Conservation (phyloP, 2,888 invertebrate species). For the Thymelicus sylvestris region DNA sequence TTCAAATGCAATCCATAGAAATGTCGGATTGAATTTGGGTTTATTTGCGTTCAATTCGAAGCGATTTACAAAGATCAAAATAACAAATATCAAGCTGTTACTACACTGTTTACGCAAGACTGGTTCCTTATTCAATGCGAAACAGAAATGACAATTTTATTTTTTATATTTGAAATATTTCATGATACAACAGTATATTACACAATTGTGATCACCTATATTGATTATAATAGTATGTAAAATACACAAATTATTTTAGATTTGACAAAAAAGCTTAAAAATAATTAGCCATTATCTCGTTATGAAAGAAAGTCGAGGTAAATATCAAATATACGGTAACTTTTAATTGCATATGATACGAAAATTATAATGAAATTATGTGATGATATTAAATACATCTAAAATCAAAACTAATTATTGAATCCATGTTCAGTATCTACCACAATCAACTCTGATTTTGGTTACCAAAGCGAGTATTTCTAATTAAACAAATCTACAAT, state of each 20-base stretch:
- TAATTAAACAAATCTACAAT: not conserved
- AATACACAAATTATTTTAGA: too few relatives aligned
- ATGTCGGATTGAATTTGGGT: not conserved
- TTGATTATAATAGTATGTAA: too few relatives aligned
- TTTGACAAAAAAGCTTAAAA: too few relatives aligned
- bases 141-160: slow-evolving; percentile 13
- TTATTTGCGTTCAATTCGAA: slow-evolving; percentile 25
- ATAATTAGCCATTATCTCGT: too few relatives aligned
- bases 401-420: not conserved
- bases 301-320: too few relatives aligned
- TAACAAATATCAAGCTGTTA: slow-evolving; percentile 27
- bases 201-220: too few relatives aligned
- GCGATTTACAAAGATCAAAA: slow-evolving; percentile 28
- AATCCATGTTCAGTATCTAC: not conserved
- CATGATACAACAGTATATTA: too few relatives aligned
- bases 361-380: not conserved
- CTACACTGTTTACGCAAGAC: slow-evolving; percentile 17
- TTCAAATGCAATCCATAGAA: slow-evolving; percentile 1
- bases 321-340: too few relatives aligned
- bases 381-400: not conserved
- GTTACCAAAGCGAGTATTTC: not conserved
- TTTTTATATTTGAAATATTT: not conserved
- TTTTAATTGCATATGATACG: not conserved
- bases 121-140: slow-evolving; percentile 15
- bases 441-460: not conserved